Percentiles rank a stretch among this genome's conserved stretches.
Evolutionary conservation across 2,113 vertebrate genomes (phyloP).

Genomic region (Charina bottae): DNA sequence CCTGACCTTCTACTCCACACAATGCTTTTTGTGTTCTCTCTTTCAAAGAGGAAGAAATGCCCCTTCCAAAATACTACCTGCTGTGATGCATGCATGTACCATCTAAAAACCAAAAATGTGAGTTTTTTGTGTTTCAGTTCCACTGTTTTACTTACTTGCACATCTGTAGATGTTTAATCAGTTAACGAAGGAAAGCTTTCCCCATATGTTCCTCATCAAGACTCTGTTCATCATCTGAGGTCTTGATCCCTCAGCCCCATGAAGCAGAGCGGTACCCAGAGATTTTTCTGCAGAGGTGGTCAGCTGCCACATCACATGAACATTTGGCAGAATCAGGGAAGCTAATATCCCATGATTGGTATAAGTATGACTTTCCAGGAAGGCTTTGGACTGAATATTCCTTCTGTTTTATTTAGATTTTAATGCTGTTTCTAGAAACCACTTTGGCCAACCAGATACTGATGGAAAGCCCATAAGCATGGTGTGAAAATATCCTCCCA

Average conservation of each 20-base stretch:
- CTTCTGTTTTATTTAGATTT: not conserved
- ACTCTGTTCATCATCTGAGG: not conserved
- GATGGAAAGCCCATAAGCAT: too few species aligned
- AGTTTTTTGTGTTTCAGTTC: not conserved
- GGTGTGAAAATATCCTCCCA: not conserved
- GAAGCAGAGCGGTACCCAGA: not conserved
- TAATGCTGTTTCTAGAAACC: not conserved
- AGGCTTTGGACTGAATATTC: not conserved
- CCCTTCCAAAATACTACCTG: not conserved
- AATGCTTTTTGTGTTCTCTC: not conserved
- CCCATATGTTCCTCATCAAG: not conserved
- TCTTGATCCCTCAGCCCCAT: not conserved
- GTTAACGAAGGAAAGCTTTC: not conserved
- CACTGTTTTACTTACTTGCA: not conserved
- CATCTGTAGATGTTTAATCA: not conserved
- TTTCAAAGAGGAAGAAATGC: not conserved
- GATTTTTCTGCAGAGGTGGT: not conserved
- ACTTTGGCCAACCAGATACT: not conserved
- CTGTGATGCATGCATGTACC: not conserved
- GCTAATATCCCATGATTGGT: not conserved
- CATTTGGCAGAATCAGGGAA: not conserved
- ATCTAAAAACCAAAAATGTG: not conserved
- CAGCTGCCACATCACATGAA: not conserved
- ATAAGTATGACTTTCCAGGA: not conserved
- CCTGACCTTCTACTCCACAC: not conserved